These are phyloP conservation scores for Sinosuthora webbiana DNA, from an alignment of 2,113 vertebrate species.

Conservation along the genomic window DNA sequence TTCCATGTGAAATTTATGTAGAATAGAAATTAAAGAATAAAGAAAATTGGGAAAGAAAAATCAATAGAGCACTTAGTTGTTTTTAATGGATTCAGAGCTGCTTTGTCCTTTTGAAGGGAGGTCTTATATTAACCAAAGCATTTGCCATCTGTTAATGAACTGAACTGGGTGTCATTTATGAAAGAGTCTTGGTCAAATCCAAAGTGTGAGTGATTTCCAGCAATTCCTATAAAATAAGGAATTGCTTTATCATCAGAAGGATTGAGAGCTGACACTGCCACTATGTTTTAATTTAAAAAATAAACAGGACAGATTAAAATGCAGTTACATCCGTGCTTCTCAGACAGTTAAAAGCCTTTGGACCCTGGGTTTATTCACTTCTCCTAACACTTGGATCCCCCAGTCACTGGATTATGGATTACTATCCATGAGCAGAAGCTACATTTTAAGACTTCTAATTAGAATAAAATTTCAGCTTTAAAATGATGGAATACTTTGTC, in stretches of 20 bases:
- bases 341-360: not conserved
- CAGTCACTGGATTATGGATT: not conserved
- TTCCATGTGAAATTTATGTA: not conserved
- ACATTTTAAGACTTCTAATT: not conserved
- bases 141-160: not conserved
- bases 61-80: not conserved
- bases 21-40: not conserved
- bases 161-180: not conserved
- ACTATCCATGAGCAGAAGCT: not conserved
- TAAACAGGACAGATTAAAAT: not conserved
- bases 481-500: not conserved
- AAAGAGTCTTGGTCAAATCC: not conserved
- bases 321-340: not conserved
- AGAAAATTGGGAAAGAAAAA: not conserved
- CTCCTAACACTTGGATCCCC: not conserved
- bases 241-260: not conserved
- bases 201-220: not conserved
- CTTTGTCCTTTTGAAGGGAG: not conserved
- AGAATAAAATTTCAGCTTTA: constrained; percentile 5
- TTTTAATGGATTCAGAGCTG: not conserved
- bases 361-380: not conserved
- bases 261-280: not conserved
- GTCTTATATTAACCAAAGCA: not conserved
- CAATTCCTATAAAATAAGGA: not conserved
- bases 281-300: not conserved